A percentile compares a stretch with the other conserved stretches of the same genome.
Conservation (phyloP, 2,888 invertebrate species). For the Drosophila kambysellisi region DNA sequence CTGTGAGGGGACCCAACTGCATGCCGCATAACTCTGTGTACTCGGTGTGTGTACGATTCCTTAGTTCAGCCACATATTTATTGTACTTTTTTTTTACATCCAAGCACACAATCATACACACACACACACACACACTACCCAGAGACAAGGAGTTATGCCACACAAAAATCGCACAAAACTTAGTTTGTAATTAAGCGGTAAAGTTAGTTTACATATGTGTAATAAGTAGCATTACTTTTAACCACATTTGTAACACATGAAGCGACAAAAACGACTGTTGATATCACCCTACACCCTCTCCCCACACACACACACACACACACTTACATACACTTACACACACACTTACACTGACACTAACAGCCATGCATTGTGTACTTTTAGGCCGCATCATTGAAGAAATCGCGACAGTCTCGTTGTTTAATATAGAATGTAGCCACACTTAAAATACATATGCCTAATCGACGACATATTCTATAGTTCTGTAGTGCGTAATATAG, state of each 20-base stretch:
- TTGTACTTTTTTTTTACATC: constrained; percentile 63
- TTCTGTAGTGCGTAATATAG: constrained; percentile 38
- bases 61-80: constrained; percentile 66
- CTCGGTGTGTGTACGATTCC: constrained; percentile 53
- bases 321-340: background rate
- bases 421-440: constrained; percentile 28
- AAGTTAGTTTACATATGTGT: constrained; percentile 24
- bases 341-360: constrained; percentile 3
- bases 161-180: constrained; percentile 50
- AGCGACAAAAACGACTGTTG: constrained; percentile 56
- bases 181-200: constrained; percentile 47
- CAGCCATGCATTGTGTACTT: constrained; percentile 18
- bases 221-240: constrained; percentile 36
- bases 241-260: constrained; percentile 23
- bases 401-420: constrained; percentile 23
- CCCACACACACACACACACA: constrained; percentile 1
- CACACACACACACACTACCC: constrained; percentile 16
- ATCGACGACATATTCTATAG: constrained; percentile 39
- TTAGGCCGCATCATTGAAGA: constrained; percentile 24
- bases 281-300: constrained; percentile 51
- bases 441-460: constrained; percentile 20
- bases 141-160: constrained; percentile 17
- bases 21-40: constrained; percentile 23
- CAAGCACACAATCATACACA: constrained; percentile 18
- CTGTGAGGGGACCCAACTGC: constrained; percentile 60